Base-by-base conservation (phyloP, 2,797 vertebrate species). In the Brotula barbata region DNA sequence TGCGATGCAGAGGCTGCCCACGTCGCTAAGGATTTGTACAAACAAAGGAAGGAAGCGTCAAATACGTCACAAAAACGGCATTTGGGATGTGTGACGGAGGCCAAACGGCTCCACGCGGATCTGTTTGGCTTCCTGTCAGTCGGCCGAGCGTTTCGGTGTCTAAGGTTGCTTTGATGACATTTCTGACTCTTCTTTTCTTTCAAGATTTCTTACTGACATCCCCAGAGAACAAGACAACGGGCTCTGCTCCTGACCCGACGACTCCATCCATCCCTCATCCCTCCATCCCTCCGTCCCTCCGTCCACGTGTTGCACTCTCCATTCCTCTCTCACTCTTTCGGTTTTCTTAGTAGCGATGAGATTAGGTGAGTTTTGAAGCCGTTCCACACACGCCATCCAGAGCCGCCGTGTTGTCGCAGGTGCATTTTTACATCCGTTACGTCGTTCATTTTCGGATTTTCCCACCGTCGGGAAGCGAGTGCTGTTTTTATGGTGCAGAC, bases 101-200 rank as follows among this genome's bases (percentile, higher is more conserved):
- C 53, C 56, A 25, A 56, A 39, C 33, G 7, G 31, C 49, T 14
- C n/a, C 19, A 44, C 36, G 49, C 46, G 54, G 58, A 69, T 52
- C 42, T 49, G 66, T 61, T 58, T 55, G 74, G 72, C 46, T 53
- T 15, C 49, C 12, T 10, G 48, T 40, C 7, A 53, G 58, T 25
- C 28, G 75, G 81, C 64, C 58, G 21, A n/a, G n/a, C n/a, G n/a
- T 39, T 20, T 50, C 42, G 46, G 39, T 60, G 37, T 52, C 7
- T 42, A 71, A 59, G 58, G 79, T 73, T 76, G 75, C 83, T 84
- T 87, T 86, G 85, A 47, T 76, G 81, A 87, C 85, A 45, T 81
- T 68, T 84, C 52, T 84, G 84, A 86, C 85, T 60, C 71, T 83
- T 88, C 79, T 78, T 87, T 87, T 80, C 81, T 65, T 56, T 8